Percentiles rank a stretch among this genome's conserved stretches.
Conservation (phyloP, 2,113 vertebrate species). For the Corythaeola cristata region DNA sequence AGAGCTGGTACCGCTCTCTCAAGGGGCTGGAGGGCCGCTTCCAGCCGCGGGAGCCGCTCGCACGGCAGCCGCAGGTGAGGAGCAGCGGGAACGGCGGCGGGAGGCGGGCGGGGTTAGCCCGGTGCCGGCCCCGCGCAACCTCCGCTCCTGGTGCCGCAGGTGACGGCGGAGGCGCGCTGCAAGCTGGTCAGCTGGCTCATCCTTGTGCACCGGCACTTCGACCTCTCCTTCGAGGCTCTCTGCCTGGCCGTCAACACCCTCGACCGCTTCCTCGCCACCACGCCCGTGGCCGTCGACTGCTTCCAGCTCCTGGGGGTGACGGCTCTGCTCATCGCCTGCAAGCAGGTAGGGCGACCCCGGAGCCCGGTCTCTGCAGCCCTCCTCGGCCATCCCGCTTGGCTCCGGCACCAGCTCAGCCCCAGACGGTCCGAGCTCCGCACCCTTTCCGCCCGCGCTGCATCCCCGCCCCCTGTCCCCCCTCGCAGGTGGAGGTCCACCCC, state of each 20-base stretch:
- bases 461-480: not conserved
- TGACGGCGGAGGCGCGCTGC: slow-evolving; percentile 88
- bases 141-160: slow-evolving; percentile 75
- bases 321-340: slow-evolving; percentile 87
- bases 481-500: slow-evolving; percentile 87
- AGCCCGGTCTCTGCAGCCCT: not conserved
- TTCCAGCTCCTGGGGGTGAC: slow-evolving; percentile 95
- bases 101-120: not conserved
- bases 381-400: not conserved
- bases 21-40: slow-evolving; percentile 81
- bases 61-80: slow-evolving; percentile 86
- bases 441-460: not conserved
- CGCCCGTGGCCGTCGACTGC: slow-evolving; percentile 89
- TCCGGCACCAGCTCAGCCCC: no score
- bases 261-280: slow-evolving; percentile 89
- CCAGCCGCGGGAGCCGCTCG: slow-evolving; percentile 79
- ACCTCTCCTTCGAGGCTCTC: slow-evolving; percentile 88
- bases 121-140: no score
- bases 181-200: slow-evolving; percentile 94
- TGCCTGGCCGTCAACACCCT: slow-evolving; percentile 90
- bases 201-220: slow-evolving; percentile 83
- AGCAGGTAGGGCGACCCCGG: slow-evolving; percentile 81
- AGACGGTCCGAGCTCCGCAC: no score
- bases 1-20: slow-evolving; percentile 83
- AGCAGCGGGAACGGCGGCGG: not conserved